A percentile compares a stretch with the other conserved stretches of the same genome.
phyloP scores from a whole-genome alignment of 2,888 invertebrate genomes.

The Heliconius sara region DNA sequence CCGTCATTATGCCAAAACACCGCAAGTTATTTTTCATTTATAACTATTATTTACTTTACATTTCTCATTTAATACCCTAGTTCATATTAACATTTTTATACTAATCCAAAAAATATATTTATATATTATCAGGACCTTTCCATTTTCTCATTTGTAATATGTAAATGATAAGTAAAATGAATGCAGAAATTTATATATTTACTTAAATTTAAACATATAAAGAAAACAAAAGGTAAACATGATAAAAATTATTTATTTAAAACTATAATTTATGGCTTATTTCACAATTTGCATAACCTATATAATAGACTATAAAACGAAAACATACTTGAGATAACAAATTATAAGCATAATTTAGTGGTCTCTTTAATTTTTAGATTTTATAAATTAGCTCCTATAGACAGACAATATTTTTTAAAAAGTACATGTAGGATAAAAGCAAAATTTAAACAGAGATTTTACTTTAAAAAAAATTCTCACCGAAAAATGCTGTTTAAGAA shows the following conservation, averaged over 20 bases:
- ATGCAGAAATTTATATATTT: neutral
- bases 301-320: constrained; percentile 41
- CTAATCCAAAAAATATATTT: too few species aligned
- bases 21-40: neutral
- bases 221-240: neutral
- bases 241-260: constrained; percentile 34
- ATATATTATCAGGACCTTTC: too few species aligned
- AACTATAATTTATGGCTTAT: constrained; percentile 8
- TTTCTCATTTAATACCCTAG: neutral
- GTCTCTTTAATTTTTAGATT: neutral
- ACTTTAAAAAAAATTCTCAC: neutral
- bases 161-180: neutral
- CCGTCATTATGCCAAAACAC: constrained; percentile 28
- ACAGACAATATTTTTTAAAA: too few species aligned
- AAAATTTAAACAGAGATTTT: neutral
- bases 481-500: too few species aligned
- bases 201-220: neutral
- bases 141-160: too few species aligned
- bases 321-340: constrained; percentile 35
- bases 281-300: constrained; percentile 33
- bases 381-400: neutral
- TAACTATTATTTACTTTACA: neutral
- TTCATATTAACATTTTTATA: neutral
- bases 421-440: neutral
- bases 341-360: constrained; percentile 17